Evolutionary conservation across 1,140 invertebrate species (phyloP), one percentile per base, ranked within the genome.

Genomic region (Ceratosolen fusciceps): DNA sequence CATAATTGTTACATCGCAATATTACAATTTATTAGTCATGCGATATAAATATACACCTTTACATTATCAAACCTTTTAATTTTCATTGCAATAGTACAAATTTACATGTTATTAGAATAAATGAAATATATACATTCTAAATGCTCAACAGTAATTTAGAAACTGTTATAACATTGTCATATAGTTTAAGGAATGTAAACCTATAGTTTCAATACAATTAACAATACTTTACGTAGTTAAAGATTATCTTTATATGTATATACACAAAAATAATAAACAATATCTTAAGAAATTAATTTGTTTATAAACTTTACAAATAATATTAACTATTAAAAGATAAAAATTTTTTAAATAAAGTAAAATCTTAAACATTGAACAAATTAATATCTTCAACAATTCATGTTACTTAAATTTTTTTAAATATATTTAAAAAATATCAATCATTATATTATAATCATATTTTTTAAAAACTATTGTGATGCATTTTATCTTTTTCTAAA

Each of bases 41-140:
- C 2, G 58, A 73, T 14, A 68, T 34, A 60, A 49, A 37, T 62
- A 70, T 10, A 49, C 52, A 29, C 19, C 31, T 3, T 73, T 72
- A 67, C 52, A 73, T 29, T 56, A 79, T 79, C 7, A 47, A 65
- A 21, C 52, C 77, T 79, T 31, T 62, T 37, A 78, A 73, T 19
- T 24, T 37, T 16, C 7, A 52, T 67, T 52, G 65, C 49, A 73
- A 67, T 39, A 73, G 47, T 73, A 58, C 8, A 62, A 65, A 77
- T 80, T 24, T 34, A 67, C 56, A 49, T 74, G 34, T 52, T 58
- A 49, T 70, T 52, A 75, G 72, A 77, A 74, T 34, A 74, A 80
- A 65, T 80, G 70, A 80, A 77, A 78, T 82, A 80, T 82, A 65
- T 82, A 82, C 79, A 82, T 49, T 80, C 49, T 80, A 21, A 74